Base-by-base conservation (phyloP, 2,888 invertebrate genomes). In the Allygus modestus region DNA sequence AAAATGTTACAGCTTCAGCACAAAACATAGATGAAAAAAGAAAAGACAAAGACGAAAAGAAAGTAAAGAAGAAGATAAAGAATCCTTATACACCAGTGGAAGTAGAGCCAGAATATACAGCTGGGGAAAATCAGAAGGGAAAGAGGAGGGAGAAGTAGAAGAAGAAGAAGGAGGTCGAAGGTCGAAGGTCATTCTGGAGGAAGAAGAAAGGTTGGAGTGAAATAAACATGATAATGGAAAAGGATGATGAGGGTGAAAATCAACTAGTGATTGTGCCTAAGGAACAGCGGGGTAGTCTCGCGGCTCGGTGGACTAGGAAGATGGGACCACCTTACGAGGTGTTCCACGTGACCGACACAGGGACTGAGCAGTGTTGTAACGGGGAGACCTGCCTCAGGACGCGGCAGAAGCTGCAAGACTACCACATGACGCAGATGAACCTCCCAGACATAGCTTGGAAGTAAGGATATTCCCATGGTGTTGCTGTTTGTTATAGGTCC, bases 361-460 rank as follows among this genome's bases (percentile, higher is more conserved):
- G 43, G 2, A 73, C 73, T 1, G 73, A 73, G 41, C 11, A 73
- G 20, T 41, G 73, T 41, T 73, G 4, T 20, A 41, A 73, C 1
- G 1, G 20, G 7, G 73, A 73, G 31, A 20, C 20, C 41, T 37
- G 41, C 41, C 15, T 37, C 20, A 43, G n/a, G 31, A 41, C 26
- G 1, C 73, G 37, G 5, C 73, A 41, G 41, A 43, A 73, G 23
- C 17, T 73, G 4, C 73, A 73, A n/a, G 41, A 73, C 37, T 41
- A 23, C 23, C 41, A 37, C 73, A 37, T 73, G 73, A 43, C 41
- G 0, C 23, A 43, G 43, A 73, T 73, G 73, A 73, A 43, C 23
- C 73, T 73, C 0, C 73, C 73, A 0, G 73, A 73, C 73, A 73
- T 73, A 1, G 41, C 37, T 20, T 73, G 73, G 73, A 73, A 73